Conservation (phyloP, 1,140 invertebrate species). For the Apis dorsata region DNA sequence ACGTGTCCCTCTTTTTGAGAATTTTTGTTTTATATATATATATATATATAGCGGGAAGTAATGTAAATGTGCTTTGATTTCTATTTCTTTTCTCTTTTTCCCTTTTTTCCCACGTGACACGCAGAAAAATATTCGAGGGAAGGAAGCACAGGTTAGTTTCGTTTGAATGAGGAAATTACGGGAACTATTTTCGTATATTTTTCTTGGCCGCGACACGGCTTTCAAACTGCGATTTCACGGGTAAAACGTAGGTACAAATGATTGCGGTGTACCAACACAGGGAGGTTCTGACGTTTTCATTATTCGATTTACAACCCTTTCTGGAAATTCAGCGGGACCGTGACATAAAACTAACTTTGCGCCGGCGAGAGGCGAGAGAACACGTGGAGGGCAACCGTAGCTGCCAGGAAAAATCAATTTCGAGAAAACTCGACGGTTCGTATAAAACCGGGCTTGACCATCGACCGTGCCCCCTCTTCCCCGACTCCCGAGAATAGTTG, state of each 20-base stretch:
- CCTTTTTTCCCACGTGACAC: no score
- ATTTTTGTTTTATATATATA: no score
- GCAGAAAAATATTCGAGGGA: no score
- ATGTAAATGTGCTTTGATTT: no score
- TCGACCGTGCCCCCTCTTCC: slow-evolving; percentile 29
- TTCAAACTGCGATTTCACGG: slow-evolving; percentile 56
- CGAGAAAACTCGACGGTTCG: slow-evolving; percentile 63
- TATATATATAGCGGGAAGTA: no score
- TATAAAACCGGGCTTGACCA: slow-evolving; percentile 57
- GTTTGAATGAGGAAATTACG: background rate
- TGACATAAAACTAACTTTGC: slow-evolving; percentile 65
- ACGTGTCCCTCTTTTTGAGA: no score
- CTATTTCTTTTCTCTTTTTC: no score
- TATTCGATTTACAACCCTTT: slow-evolving; percentile 68
- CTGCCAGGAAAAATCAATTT: slow-evolving; percentile 66
- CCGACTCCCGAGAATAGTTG: slow-evolving; percentile 42
- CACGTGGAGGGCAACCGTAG: slow-evolving; percentile 51
- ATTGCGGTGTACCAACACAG: slow-evolving; percentile 57
- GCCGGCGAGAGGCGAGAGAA: slow-evolving; percentile 30
- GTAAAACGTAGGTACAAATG: slow-evolving; percentile 58
- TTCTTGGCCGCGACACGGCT: slow-evolving; percentile 27
- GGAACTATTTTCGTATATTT: slow-evolving; percentile 43
- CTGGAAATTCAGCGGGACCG: slow-evolving; percentile 63
- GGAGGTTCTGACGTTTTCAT: slow-evolving; percentile 67
- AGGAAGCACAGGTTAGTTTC: no score